phyloP scores from a whole-genome alignment of 2,113 vertebrate genomes.

The Alectura lathami region DNA sequence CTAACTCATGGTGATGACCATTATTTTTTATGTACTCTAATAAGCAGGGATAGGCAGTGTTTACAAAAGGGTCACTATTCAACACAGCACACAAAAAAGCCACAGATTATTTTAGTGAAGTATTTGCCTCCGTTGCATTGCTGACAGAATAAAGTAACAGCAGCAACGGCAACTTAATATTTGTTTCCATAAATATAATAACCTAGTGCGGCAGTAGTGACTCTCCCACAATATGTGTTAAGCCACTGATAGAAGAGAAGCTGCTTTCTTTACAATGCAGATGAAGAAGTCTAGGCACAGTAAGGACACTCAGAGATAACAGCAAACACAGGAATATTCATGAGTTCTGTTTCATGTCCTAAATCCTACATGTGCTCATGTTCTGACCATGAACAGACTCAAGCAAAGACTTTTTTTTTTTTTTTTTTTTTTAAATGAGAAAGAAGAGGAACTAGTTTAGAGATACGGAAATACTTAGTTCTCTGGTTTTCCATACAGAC shows the following conservation, averaged over 20 bases:
- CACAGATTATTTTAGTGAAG: not conserved
- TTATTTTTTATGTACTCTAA: not conserved
- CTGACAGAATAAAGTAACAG: not conserved
- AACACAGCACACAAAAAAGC: not conserved
- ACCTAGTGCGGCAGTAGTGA: not conserved
- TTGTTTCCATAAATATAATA: constrained; percentile 1
- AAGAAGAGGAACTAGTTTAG: not conserved
- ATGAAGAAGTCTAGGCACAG: not conserved
- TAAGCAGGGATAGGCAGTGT: not conserved
- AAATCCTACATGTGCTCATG: not conserved
- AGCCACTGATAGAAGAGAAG: not conserved
- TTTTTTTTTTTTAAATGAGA: not conserved
- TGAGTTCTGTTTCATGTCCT: not conserved
- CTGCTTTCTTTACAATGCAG: not conserved
- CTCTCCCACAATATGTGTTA: not conserved
- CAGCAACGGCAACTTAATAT: not conserved
- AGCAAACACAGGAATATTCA: not conserved
- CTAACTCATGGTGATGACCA: not conserved
- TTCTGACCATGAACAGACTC: not conserved
- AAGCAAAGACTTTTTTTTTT: not conserved
- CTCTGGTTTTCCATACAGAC: not conserved
- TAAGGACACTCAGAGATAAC: not conserved
- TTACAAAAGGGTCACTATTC: not conserved
- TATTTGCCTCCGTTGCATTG: not conserved
- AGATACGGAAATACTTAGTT: not conserved